Evolutionary conservation across 2,797 vertebrate species (phyloP).

Genomic region (Rhinichthys osculus): DNA sequence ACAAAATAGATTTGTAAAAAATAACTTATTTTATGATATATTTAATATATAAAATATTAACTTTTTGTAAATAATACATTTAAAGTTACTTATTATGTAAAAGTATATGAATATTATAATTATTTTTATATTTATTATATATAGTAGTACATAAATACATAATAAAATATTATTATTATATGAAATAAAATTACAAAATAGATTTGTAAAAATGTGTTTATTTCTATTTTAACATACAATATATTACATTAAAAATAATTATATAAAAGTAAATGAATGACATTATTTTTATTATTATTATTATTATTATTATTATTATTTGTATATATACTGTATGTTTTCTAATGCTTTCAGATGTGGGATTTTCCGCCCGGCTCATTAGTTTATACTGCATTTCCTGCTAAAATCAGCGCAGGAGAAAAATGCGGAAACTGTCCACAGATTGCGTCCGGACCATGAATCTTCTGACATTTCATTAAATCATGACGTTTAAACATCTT

Average conservation of each 20-base stretch:
- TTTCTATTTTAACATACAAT: neutral
- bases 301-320: too few relatives aligned
- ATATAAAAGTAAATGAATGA: neutral
- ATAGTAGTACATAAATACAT: too few relatives aligned
- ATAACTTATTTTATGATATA: neutral
- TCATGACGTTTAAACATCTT: neutral
- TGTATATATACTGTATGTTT: neutral
- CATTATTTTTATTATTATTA: too few relatives aligned
- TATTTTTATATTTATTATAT: too few relatives aligned
- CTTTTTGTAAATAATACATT: neutral
- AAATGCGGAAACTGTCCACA: neutral
- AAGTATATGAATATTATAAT: neutral
- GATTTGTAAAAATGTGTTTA: too few relatives aligned
- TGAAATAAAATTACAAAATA: neutral
- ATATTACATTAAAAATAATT: neutral
- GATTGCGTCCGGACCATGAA: neutral
- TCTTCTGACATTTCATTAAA: constrained; percentile 17
- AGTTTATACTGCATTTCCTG: neutral
- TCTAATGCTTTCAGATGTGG: neutral
- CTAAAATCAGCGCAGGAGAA: neutral
- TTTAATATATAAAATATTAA: neutral
- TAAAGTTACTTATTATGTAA: too few relatives aligned
- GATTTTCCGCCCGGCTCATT: neutral
- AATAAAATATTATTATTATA: neutral
- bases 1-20: neutral